A percentile compares a stretch with the other conserved stretches of the same genome.
Evolutionary conservation across 1,140 invertebrate genomes (phyloP).

Genomic region (Caerostris extrusa): DNA sequence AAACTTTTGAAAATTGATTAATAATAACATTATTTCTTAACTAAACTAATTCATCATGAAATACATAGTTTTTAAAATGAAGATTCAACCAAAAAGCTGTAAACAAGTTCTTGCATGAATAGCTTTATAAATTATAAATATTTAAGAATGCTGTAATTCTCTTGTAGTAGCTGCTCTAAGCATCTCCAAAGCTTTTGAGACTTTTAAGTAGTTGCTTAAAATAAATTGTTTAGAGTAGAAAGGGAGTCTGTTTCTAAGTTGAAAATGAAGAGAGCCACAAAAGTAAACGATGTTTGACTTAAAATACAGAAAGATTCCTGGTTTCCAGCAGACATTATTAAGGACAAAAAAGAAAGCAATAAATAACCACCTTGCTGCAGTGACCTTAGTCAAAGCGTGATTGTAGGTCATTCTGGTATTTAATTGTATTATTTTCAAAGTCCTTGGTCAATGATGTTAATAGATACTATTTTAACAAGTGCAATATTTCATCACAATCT

Average conservation of each 20-base stretch:
- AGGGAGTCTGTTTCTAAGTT: background rate
- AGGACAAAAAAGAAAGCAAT: background rate
- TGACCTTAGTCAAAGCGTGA: background rate
- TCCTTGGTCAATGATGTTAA: no score
- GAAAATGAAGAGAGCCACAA: background rate
- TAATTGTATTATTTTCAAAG: no score
- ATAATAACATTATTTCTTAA: no score
- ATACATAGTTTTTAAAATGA: no score
- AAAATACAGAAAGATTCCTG: background rate
- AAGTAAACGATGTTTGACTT: background rate
- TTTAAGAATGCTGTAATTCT: no score
- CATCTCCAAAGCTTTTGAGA: background rate
- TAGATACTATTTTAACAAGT: no score
- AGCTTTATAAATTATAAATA: no score
- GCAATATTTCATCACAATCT: no score
- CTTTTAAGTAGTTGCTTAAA: constrained; percentile 23
- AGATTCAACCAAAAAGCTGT: no score
- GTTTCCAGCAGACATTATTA: background rate
- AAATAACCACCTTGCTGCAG: background rate
- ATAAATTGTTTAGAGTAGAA: background rate
- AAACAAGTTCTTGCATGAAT: no score
- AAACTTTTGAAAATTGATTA: no score
- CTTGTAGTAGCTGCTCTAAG: background rate
- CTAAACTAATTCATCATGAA: no score
- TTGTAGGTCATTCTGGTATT: background rate